phyloP scores from a whole-genome alignment of 2,797 vertebrate species.

The Myotis myotis region DNA sequence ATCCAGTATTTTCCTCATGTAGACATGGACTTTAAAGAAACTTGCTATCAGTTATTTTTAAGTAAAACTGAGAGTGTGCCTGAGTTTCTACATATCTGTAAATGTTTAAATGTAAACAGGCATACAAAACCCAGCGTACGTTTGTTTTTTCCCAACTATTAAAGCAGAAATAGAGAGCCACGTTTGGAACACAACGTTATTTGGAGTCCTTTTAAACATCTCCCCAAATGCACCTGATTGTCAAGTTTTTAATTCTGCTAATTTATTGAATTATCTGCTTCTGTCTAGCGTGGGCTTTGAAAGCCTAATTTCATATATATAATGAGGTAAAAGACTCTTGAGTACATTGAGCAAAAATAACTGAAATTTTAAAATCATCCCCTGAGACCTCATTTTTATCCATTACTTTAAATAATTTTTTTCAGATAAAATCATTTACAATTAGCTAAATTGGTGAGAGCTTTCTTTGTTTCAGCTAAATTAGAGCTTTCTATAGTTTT shows the following conservation, averaged over 20 bases:
- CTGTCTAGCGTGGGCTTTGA: conserved; percentile 34
- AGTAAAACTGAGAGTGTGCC: not conserved
- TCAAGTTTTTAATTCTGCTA: conserved; percentile 57
- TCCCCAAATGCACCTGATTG: conserved; percentile 44
- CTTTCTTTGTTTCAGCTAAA: conserved; percentile 13
- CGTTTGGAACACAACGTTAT: conserved; percentile 40
- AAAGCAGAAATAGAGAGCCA: not conserved
- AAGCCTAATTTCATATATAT: conserved; percentile 47
- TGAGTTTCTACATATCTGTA: not conserved
- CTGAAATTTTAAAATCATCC: conserved; percentile 43
- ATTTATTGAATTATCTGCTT: conserved; percentile 58
- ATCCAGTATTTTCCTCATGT: not conserved
- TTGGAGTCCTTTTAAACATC: conserved; percentile 21
- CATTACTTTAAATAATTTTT: conserved; percentile 60
- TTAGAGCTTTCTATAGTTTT: conserved; percentile 9
- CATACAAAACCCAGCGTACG: not conserved
- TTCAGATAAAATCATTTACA: conserved; percentile 32
- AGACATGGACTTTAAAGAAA: conserved; percentile 37
- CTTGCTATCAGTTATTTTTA: not conserved
- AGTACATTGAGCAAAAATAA: conserved; percentile 37
- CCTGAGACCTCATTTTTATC: conserved; percentile 56
- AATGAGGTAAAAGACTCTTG: conserved; percentile 46
- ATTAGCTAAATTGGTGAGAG: conserved; percentile 41
- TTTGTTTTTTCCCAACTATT: conserved; percentile 30
- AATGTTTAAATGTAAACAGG: conserved; percentile 51